Evolutionary conservation across 2,797 vertebrate species (phyloP), one percentile per base, ranked within the genome.

Genomic region (Schizopygopsis pylzovi): DNA sequence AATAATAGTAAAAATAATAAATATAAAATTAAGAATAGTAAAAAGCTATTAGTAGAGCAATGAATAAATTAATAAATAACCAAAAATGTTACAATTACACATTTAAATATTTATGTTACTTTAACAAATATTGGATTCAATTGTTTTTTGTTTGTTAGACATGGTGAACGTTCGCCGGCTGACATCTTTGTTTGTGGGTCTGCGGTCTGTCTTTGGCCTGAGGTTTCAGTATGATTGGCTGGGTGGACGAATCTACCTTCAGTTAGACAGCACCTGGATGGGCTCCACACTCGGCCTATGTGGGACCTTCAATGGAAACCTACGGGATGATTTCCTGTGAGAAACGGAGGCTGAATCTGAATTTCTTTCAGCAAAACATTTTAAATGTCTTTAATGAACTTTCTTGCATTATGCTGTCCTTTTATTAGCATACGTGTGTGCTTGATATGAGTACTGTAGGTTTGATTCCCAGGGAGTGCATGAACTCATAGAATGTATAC

Each of bases 241-340:
- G 84, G 97, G 97, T 5, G 97, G 97, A 33, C 96, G 97, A 86
- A 93, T 98, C 90, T 99, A 99, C 90, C 93, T 99, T 93, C 96
- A 98, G 89, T 93, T 98, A 82, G 95, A 96, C 83, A 95, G 94
- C 87, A 89, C 90, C 1, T 99, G 98, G 98, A 97, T 93, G 78
- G 95, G 95, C 83, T 96, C 95, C 91, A 99, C 97, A 0, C 89
- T 98, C 80, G 98, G 98, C 86, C 95, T 99, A 4, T 99, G 98
- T 92, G 98, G 98, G 92, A 99, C 97, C 0, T 98, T 97, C 91
- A 99, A 99, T 72, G 98, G 97, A 85, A 99, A 99, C 90, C 95
- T 99, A 90, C 95, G 98, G 87, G 98, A 99, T 91, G 98, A 99
- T 93, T 99, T 99, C 93, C 95, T 99, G 98, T 99, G 93, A 97